Percentiles rank a stretch among this genome's conserved stretches.
Evolutionary conservation across 2,888 invertebrate genomes (phyloP).

Genomic region (Eupithecia subumbrata): DNA sequence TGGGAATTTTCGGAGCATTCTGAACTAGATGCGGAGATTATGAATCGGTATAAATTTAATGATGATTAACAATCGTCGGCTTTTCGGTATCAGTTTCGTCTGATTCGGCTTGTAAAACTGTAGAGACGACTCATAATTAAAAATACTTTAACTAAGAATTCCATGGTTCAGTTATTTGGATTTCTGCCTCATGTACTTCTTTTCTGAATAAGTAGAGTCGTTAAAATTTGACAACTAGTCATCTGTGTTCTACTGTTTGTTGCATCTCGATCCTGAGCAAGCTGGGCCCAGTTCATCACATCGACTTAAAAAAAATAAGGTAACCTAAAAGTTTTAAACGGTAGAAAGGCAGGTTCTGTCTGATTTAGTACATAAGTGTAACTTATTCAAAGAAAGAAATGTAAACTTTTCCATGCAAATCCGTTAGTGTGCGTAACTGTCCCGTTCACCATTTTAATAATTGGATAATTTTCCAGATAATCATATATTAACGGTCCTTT

Average conservation of each 20-base stretch:
- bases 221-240: not conserved
- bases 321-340: too few relatives aligned
- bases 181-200: not conserved
- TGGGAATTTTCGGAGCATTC: conserved; percentile 53
- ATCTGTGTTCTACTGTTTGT: not conserved
- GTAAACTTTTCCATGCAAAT: too few relatives aligned
- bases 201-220: not conserved
- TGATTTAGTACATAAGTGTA: too few relatives aligned
- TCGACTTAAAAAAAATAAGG: too few relatives aligned
- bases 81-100: conserved; percentile 60
- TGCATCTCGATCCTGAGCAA: not conserved
- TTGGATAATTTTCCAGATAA: too few relatives aligned
- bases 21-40: conserved; percentile 71
- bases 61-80: conserved; percentile 78
- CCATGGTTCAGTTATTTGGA: not conserved
- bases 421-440: too few relatives aligned
- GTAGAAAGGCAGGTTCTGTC: too few relatives aligned
- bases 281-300: not conserved
- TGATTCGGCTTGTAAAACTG: conserved; percentile 19
- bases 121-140: not conserved
- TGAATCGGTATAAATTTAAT: conserved; percentile 77
- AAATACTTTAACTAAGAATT: not conserved
- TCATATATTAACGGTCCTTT: too few relatives aligned
- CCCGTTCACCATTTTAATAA: too few relatives aligned
- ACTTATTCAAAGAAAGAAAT: too few relatives aligned